Conservation (phyloP, 2,797 vertebrate species). For the Molossus molossus region DNA sequence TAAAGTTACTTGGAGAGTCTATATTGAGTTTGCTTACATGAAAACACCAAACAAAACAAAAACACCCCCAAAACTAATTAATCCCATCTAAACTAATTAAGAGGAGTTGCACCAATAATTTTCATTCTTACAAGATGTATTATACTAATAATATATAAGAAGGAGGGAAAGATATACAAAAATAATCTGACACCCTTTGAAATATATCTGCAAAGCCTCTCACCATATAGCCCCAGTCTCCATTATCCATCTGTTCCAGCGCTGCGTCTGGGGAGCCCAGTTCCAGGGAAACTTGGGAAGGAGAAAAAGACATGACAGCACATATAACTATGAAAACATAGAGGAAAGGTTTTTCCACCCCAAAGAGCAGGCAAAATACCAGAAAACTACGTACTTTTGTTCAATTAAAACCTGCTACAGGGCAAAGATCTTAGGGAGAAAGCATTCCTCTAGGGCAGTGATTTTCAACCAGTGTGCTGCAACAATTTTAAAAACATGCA, state of each 20-base stretch:
- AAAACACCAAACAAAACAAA: conserved; percentile 58
- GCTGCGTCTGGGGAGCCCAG: conserved; percentile 85
- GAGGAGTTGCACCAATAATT: neutral
- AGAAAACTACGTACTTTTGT: conserved; percentile 33
- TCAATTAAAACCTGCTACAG: conserved; percentile 75
- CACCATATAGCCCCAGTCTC: conserved; percentile 99
- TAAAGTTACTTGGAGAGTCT: neutral
- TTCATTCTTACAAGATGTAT: conserved; percentile 6
- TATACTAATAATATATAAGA: neutral
- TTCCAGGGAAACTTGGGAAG: conserved; percentile 84
- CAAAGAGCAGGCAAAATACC: conserved; percentile 72
- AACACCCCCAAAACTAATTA: neutral
- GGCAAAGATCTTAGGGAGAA: conserved; percentile 60
- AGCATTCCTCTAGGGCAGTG: neutral
- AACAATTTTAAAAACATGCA: neutral
- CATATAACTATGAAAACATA: conserved; percentile 77
- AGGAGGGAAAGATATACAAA: neutral
- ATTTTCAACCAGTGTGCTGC: neutral
- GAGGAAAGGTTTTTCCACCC: conserved; percentile 58
- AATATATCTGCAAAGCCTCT: conserved; percentile 78
- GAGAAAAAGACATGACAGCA: conserved; percentile 83
- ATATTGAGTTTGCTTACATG: conserved; percentile 11
- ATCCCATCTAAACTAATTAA: neutral
- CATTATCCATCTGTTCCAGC: conserved; percentile 97
- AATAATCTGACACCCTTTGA: neutral